Evolutionary conservation across 2,888 invertebrate genomes (phyloP).

Genomic region (Sicus ferrugineus): DNA sequence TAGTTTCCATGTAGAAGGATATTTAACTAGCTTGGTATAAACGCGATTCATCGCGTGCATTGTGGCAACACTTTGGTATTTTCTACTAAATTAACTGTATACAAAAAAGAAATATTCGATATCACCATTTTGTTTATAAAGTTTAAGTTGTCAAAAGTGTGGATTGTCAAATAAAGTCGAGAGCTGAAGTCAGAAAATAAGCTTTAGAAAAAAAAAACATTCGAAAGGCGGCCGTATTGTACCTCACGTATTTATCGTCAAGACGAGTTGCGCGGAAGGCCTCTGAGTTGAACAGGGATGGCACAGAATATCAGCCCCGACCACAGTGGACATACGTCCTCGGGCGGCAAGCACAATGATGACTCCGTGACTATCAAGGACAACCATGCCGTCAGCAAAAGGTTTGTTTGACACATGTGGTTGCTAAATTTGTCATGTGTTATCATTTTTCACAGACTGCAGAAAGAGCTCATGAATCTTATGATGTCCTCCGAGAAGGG

Average conservation of each 20-base stretch:
- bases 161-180: conserved; percentile 41
- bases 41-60: neutral
- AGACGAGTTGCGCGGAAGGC: no score
- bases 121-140: conserved; percentile 50
- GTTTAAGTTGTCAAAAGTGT: conserved; percentile 48
- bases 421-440: conserved; percentile 7
- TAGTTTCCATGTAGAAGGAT: no score
- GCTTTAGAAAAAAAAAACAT: conserved; percentile 11
- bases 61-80: conserved; percentile 36
- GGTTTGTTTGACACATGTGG: conserved; percentile 70
- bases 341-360: conserved; percentile 80
- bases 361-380: conserved; percentile 80
- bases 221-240: neutral
- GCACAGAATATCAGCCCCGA: conserved; percentile 89
- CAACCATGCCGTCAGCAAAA: conserved; percentile 90
- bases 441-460: conserved; percentile 70
- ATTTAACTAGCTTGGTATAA: no score
- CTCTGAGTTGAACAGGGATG: conserved; percentile 65
- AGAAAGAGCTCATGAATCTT: conserved; percentile 87
- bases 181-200: conserved; percentile 8
- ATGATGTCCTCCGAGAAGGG: conserved; percentile 91
- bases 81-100: conserved; percentile 32
- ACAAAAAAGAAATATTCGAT: conserved; percentile 30
- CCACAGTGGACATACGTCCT: conserved; percentile 76
- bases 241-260: no score